Base-by-base conservation (phyloP, 2,797 vertebrate species). In the Menidia menidia region DNA sequence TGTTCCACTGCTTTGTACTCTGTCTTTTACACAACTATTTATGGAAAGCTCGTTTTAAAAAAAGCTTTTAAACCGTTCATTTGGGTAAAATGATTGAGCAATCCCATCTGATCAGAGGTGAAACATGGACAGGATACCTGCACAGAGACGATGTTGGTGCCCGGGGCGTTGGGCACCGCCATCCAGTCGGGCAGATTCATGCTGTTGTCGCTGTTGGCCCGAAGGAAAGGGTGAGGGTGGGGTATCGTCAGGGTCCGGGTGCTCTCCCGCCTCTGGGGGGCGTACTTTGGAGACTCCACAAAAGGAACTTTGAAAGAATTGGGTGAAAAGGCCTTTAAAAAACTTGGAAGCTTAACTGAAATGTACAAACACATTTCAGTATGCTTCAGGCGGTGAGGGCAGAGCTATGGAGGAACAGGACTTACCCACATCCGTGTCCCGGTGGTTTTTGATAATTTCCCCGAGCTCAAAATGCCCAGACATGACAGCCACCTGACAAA, bases 381-480 rank as follows among this genome's bases (percentile, higher is more conserved):
- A 25, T 25, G 25, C 1, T 25, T n/a, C n/a, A n/a, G n/a, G n/a
- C n/a, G n/a, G n/a, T 25, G 25, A 25, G 25, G 25, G 25, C 25
- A 25, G 25, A 25, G 25, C 25, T 25, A 25, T 25, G 25, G 48
- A 42, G 54, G 19, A 13, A 1, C 14, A 51, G 0, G 3, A 80
- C 96, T 94, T 81, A 97, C 97, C 97, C 68, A 97, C 93, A 14
- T 96, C 96, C 60, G 95, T 86, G 44, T 96, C 96, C 19, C 95
- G 89, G 59, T 98, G 97, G 83, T 96, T 97, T 81, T 97, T 96
- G 85, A 98, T 97, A 48, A 98, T 93, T 82, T 98, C 97, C 69
- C 96, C 97, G 43, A 98, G 91, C 76, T 98, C 97, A 81, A 98
- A 98, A 89, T 98, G 95, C 31, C 97, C 97, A 9, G 97, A 96